Conservation (phyloP, 2,888 invertebrate genomes). For the Hydrotaea cyrtoneurina region DNA sequence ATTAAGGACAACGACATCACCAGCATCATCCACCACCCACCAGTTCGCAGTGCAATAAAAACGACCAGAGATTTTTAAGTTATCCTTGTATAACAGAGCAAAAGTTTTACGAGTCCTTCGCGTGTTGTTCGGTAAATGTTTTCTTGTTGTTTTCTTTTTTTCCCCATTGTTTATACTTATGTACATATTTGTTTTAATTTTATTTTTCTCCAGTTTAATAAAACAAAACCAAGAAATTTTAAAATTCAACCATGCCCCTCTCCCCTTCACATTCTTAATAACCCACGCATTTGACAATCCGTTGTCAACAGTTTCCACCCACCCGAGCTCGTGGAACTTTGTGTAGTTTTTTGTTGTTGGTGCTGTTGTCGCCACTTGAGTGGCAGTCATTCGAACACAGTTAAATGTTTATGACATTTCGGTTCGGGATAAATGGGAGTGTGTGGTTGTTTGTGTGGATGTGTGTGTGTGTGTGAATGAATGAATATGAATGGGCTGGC, state of each 20-base stretch:
- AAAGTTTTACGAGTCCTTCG: constrained; percentile 46
- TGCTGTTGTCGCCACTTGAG: constrained; percentile 3
- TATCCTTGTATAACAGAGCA: constrained; percentile 24
- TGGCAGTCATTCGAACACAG: constrained; percentile 41
- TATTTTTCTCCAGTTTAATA: constrained; percentile 40
- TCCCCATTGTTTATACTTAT: background rate
- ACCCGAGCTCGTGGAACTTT: too few species aligned
- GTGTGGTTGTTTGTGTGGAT: background rate
- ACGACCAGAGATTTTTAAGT: constrained; percentile 23
- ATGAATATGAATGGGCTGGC: background rate
- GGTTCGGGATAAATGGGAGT: background rate
- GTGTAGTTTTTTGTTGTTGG: too few species aligned
- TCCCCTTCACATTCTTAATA: background rate
- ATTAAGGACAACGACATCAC: background rate
- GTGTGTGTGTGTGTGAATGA: background rate
- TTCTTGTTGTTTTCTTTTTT: too few species aligned
- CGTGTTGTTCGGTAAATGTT: constrained; percentile 48
- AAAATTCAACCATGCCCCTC: background rate
- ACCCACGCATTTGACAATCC: background rate
- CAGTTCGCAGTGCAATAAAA: background rate
- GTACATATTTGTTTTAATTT: constrained; percentile 37
- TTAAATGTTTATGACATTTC: constrained; percentile 55
- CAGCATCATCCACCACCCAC: background rate
- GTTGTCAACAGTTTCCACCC: too few species aligned
- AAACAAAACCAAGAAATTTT: constrained; percentile 6